Evolutionary conservation across 1,140 invertebrate genomes (phyloP), one percentile per base, ranked within the genome.

Genomic region (Temnothorax longispinosus): DNA sequence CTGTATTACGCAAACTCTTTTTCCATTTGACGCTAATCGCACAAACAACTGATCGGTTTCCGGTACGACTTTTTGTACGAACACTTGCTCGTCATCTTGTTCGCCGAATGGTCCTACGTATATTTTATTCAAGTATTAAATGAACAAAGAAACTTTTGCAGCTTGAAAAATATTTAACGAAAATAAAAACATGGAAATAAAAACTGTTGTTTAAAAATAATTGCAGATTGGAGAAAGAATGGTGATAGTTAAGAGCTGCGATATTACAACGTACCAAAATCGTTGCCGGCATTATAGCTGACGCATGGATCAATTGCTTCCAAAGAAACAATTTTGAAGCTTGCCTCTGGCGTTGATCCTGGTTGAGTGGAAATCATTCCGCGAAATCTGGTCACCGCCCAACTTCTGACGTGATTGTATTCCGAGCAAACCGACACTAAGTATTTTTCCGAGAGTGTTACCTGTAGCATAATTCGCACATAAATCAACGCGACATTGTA

Each of bases 341-440:
- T 99, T 1, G 99, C 98, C 91, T 99, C 97, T 3, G 99, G 98
- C 15, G 98, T 99, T 1, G 99, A 99, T 5, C 99, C 99, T 0
- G 99, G 99, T 94, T 99, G 99, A 1, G 99, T 99, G 7, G 98
- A 99, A 56, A 99, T 99, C 99, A 99, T 98, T 10, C 98, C 98
- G 62, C 99, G 96, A 93, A 99, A 99, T 88, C 99, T 96, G 0
- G 98, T 99, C 15, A 99, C 98, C 72, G 98, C 97, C 99, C 99
- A 99, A 77, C 98, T 99, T 75, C 99, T 96, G 7, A 99, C 99
- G 95, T 99, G 99, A 96, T 99, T 99, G 93, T 99, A 99, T 94
- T 99, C 99, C 90, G 98, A 98, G 95, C 99, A 99, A 0, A 99
- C 99, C 0, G 99, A 99, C 2, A 99, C 98, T 18, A 99, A 95